These are phyloP conservation scores for Panzeria rudis DNA, from an alignment of 2,888 invertebrate species.

Conservation along the genomic window DNA sequence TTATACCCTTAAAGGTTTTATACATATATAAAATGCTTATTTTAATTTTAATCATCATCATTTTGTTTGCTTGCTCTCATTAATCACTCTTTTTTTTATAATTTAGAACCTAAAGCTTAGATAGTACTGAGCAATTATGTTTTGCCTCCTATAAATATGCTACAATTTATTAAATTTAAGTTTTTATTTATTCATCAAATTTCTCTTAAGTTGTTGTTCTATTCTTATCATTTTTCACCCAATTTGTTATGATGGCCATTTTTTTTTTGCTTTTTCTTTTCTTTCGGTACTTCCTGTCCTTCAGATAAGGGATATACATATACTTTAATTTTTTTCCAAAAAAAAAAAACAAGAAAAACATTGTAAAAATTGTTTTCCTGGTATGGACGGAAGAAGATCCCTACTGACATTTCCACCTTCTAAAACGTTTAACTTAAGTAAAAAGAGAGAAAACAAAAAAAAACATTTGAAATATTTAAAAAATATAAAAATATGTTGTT, in stretches of 20 bases:
- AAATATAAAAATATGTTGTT: slow-evolving; percentile 79
- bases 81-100: neutral
- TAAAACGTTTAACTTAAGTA: slow-evolving; percentile 19
- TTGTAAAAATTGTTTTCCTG: neutral
- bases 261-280: slow-evolving; percentile 45
- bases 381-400: neutral
- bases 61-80: slow-evolving; percentile 1
- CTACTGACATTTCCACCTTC: slow-evolving; percentile 29
- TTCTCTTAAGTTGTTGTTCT: slow-evolving; percentile 22
- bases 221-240: slow-evolving; percentile 59
- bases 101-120: no score
- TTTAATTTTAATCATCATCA: slow-evolving; percentile 4
- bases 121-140: slow-evolving; percentile 13
- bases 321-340: slow-evolving; percentile 29
- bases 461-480: slow-evolving; percentile 12
- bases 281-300: slow-evolving; percentile 22
- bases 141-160: slow-evolving; percentile 54
- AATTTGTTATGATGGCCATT: slow-evolving; percentile 54
- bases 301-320: slow-evolving; percentile 32
- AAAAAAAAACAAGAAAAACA: slow-evolving; percentile 22
- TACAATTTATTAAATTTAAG: slow-evolving; percentile 64
- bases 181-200: slow-evolving; percentile 51
- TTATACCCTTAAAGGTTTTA: neutral
- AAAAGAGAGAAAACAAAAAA: neutral
- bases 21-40: neutral